Conservation (phyloP, 2,113 vertebrate genomes). For the Podarcis muralis region DNA sequence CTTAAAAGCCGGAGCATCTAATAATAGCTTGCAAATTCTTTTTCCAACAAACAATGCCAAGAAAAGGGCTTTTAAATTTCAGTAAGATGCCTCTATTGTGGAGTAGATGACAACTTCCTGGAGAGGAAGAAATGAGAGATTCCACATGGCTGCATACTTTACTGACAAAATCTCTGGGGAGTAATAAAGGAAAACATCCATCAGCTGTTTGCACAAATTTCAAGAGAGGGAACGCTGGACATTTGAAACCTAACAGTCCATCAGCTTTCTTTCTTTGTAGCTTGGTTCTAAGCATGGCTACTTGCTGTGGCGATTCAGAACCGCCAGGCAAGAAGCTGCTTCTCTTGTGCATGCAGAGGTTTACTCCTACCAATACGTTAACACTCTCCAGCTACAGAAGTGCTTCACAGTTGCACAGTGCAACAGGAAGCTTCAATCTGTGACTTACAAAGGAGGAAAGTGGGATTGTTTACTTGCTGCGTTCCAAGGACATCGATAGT, state of each 20-base stretch:
- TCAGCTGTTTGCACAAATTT: not conserved
- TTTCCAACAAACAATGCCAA: slow-evolving; percentile 32
- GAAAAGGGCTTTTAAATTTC: slow-evolving; percentile 14
- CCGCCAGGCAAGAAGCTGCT: not conserved
- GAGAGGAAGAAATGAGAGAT: not conserved
- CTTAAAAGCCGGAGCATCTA: slow-evolving; percentile 26
- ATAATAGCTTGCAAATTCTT: slow-evolving; percentile 24
- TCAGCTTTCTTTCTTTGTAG: not conserved
- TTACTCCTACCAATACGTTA: not conserved
- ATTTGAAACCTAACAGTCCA: not conserved
- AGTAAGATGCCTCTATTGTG: slow-evolving; percentile 24
- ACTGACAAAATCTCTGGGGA: slow-evolving; percentile 39
- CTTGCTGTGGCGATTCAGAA: not conserved
- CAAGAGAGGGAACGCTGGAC: not conserved
- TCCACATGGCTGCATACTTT: slow-evolving; percentile 22
- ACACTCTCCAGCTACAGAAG: not conserved
- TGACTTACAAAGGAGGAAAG: not conserved
- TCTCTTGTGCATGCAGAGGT: slow-evolving; percentile 6
- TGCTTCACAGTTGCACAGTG: not conserved
- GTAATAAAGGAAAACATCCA: slow-evolving; percentile 25
- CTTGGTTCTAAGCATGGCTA: not conserved
- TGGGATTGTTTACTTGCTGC: not conserved
- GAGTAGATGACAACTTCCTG: slow-evolving; percentile 5
- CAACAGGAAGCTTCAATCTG: not conserved
- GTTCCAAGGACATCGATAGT: accelerated